Evolutionary conservation across 2,888 invertebrate genomes (phyloP).

Genomic region (Apamea sordens): DNA sequence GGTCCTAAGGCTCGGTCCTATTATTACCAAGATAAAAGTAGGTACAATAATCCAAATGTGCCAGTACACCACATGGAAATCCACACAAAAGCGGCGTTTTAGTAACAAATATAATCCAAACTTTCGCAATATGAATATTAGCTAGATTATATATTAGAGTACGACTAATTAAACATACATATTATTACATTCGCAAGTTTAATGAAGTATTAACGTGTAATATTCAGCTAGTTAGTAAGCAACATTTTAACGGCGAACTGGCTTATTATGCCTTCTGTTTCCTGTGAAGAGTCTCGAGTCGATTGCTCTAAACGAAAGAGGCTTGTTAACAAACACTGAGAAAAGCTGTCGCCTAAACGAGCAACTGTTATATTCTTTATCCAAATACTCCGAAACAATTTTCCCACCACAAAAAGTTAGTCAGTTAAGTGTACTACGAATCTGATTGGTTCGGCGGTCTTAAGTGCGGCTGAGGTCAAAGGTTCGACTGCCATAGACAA

Average conservation of each 20-base stretch:
- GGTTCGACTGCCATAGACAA: slow-evolving; percentile 39
- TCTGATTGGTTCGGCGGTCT: slow-evolving; percentile 44
- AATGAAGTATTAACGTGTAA: slow-evolving; percentile 32
- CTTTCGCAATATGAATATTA: not conserved
- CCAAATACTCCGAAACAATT: slow-evolving; percentile 54
- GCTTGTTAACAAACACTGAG: slow-evolving; percentile 70
- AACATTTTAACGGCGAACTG: slow-evolving; percentile 54
- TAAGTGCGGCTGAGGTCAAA: slow-evolving; percentile 38
- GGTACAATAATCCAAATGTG: slow-evolving; percentile 3
- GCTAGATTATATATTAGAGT: slow-evolving; percentile 18
- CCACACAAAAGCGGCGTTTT: not conserved
- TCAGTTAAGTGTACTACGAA: slow-evolving; percentile 21
- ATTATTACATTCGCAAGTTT: slow-evolving; percentile 28
- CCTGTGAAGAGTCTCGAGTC: slow-evolving; percentile 73
- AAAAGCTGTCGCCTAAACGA: slow-evolving; percentile 67
- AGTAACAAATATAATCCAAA: slow-evolving; percentile 20
- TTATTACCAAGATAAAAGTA: slow-evolving; percentile 3
- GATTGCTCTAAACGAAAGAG: slow-evolving; percentile 73
- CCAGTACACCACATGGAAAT: not conserved
- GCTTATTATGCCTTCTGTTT: slow-evolving; percentile 68
- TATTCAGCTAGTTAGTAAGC: slow-evolving; percentile 27
- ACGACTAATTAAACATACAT: slow-evolving; percentile 14
- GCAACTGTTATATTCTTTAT: slow-evolving; percentile 66
- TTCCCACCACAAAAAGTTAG: slow-evolving; percentile 38
- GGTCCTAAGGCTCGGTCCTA: not conserved